Evolutionary conservation across 2,113 vertebrate genomes (phyloP), one percentile per base, ranked within the genome.

Genomic region (Symphodus melops): DNA sequence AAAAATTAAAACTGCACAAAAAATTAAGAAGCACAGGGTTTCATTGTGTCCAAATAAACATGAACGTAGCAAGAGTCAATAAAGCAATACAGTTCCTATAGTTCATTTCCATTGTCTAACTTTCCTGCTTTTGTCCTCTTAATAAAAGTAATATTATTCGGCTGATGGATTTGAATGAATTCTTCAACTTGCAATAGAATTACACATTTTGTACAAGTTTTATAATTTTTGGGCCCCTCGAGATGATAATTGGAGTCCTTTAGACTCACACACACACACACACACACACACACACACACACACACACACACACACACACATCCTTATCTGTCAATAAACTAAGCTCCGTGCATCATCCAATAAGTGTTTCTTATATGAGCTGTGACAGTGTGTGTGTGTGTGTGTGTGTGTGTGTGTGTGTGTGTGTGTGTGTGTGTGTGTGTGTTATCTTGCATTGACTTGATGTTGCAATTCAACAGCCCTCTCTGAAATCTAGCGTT

Each of bases 401-500:
- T 28, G 28, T 28, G 28, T 28, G 28, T 57, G 12, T 48, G 16
- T 48, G 44, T 48, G 44, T 25, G 23, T 57, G 12, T 48, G 44
- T 48, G 44, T 48, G 52, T 53, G 9, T 65, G 41, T 36, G 28
- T 61, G 66, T n/a, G n/a, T n/a, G 61, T 67, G 49, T 28, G 60
- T 55, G 52, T 66, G 39, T 64, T 52, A 46, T 61, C 28, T 28
- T 53, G 19, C 42, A 80, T 66, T 36, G 17, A 69, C 9, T 46
- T 39, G 17, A 82, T 65, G 49, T 77, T 79, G 39, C 8, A 11
- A 36, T 58, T 59, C 19, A 51, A 63, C 68, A 60, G 9, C 12
- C 44, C 19, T 72, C 25, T 41, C n/a, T 67, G 60, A 61, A 60
- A 68, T 57, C 42, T 46, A 61, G 56, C 67, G 12, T n/a, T 39